A percentile compares a stretch with the other conserved stretches of the same genome.
phyloP scores from a whole-genome alignment of 2,888 invertebrate genomes.

The Troides aeacus region DNA sequence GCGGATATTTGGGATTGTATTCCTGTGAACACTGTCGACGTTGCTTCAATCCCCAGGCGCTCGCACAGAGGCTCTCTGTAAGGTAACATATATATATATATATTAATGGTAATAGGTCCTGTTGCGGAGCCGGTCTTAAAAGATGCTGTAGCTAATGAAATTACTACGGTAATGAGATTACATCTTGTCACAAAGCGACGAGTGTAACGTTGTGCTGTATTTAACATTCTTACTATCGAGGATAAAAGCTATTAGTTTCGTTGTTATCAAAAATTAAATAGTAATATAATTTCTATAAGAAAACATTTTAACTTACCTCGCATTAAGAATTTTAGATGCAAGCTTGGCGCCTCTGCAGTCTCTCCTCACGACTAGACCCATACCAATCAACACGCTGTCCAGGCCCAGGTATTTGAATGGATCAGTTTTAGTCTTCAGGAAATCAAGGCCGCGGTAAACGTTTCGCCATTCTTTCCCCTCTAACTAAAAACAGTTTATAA shows the following conservation, averaged over 20 bases:
- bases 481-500: slow-evolving; percentile 39
- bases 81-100: neutral
- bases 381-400: slow-evolving; percentile 48
- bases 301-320: slow-evolving; percentile 46
- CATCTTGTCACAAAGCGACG: too few relatives aligned
- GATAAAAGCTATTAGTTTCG: too few relatives aligned
- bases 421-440: slow-evolving; percentile 43
- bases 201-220: too few relatives aligned
- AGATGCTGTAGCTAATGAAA: too few relatives aligned
- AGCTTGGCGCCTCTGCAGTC: slow-evolving; percentile 56
- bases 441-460: slow-evolving; percentile 46
- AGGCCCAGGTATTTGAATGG: slow-evolving; percentile 45
- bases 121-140: too few relatives aligned
- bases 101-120: too few relatives aligned
- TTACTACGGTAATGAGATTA: too few relatives aligned
- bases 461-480: slow-evolving; percentile 53
- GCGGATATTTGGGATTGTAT: slow-evolving; percentile 59
- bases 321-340: slow-evolving; percentile 52
- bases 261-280: too few relatives aligned
- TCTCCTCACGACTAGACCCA: slow-evolving; percentile 56
- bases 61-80: slow-evolving; percentile 52
- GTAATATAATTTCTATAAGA: too few relatives aligned
- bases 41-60: slow-evolving; percentile 49
- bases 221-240: too few relatives aligned
- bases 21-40: slow-evolving; percentile 60